Conservation (phyloP, 2,888 invertebrate genomes). For the Eupithecia centaureata region DNA sequence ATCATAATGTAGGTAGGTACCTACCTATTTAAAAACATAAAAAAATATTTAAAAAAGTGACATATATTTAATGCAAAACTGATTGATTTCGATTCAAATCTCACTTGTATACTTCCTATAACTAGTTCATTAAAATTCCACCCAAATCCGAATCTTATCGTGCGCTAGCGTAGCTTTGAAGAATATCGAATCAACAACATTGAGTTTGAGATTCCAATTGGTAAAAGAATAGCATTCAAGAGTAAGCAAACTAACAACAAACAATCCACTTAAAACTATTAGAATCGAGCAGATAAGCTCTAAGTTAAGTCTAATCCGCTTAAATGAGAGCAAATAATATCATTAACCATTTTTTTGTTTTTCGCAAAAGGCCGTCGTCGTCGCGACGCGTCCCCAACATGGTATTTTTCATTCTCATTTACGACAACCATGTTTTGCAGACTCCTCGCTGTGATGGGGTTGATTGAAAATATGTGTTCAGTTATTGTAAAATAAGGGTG, state of each 20-base stretch:
- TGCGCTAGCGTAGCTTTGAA: not conserved
- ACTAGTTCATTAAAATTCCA: not conserved
- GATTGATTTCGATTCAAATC: not conserved
- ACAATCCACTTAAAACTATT: not conserved
- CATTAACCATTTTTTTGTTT: constrained; percentile 46
- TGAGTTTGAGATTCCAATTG: not conserved
- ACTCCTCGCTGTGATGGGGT: constrained; percentile 45
- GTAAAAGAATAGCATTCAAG: not conserved
- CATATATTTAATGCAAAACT: too few species aligned
- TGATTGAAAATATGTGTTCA: constrained; percentile 40
- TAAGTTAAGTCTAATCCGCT: not conserved
- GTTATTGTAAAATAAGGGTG: constrained; percentile 14
- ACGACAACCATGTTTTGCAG: constrained; percentile 59
- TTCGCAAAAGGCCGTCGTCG: constrained; percentile 49
- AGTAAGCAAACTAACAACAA: too few species aligned
- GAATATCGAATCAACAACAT: not conserved
- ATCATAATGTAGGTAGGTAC: too few species aligned
- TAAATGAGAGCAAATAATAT: constrained; percentile 3
- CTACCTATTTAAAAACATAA: too few species aligned
- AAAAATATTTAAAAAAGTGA: too few species aligned
- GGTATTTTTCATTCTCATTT: constrained; percentile 66
- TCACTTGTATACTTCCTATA: not conserved
- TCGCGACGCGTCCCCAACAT: constrained; percentile 48
- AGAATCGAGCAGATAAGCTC: not conserved
- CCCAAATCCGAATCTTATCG: not conserved